Conservation (phyloP, 2,113 vertebrate species). For the Podarcis raffonei region DNA sequence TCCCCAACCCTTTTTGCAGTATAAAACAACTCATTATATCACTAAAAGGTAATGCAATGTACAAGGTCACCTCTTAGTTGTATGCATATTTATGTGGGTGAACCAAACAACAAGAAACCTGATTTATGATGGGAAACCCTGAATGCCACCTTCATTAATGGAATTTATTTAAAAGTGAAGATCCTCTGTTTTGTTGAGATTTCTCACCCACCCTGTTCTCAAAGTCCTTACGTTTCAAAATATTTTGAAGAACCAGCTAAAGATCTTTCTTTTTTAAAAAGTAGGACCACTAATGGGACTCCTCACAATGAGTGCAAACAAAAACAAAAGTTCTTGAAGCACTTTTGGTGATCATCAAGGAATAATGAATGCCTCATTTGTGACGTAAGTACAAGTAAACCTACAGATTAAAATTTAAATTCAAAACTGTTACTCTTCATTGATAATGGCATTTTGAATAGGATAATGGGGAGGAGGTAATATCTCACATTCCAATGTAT, state of each 20-base stretch:
- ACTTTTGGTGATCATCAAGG: background rate
- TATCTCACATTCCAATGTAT: background rate
- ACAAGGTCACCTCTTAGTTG: background rate
- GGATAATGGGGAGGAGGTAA: background rate
- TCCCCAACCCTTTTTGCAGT: background rate
- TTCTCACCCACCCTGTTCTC: background rate
- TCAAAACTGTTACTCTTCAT: background rate
- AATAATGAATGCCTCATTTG: background rate
- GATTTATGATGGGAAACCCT: background rate
- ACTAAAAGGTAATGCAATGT: background rate
- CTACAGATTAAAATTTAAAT: background rate
- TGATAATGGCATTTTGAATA: background rate
- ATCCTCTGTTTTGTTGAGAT: background rate
- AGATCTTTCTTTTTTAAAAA: background rate
- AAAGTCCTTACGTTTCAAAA: background rate
- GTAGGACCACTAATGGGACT: background rate
- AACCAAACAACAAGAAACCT: background rate
- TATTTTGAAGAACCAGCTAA: background rate
- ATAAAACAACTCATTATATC: background rate
- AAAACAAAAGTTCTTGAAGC: background rate
- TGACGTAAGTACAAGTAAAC: background rate
- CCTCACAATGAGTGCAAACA: too few relatives aligned
- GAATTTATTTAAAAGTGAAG: background rate
- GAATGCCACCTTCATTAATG: background rate
- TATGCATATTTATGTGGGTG: background rate